Percentiles rank a stretch among this genome's conserved stretches.
phyloP scores from a whole-genome alignment of 2,797 vertebrate genomes.

The Sebastes vulpes region DNA sequence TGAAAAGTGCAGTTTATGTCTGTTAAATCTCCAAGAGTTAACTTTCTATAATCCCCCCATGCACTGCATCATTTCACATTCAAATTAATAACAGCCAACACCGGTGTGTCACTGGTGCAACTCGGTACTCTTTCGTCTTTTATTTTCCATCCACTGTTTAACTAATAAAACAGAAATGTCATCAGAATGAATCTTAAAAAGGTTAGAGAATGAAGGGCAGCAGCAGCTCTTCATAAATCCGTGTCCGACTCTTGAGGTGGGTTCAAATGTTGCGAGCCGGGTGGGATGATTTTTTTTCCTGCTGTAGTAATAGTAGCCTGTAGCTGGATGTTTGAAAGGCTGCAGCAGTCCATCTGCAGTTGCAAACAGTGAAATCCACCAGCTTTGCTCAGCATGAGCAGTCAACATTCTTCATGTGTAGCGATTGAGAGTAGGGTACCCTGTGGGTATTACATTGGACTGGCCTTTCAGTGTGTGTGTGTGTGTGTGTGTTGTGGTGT shows the following conservation, averaged over 20 bases:
- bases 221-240: slow-evolving; percentile 19
- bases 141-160: slow-evolving; percentile 9
- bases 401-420: slow-evolving; percentile 68
- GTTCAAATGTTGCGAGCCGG: slow-evolving; percentile 22
- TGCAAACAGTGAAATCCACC: slow-evolving; percentile 64
- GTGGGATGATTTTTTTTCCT: slow-evolving; percentile 8
- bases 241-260: neutral
- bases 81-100: neutral
- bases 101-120: neutral
- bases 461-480: slow-evolving; percentile 33
- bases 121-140: neutral
- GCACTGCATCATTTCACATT: slow-evolving; percentile 1
- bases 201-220: slow-evolving; percentile 1
- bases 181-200: slow-evolving; percentile 44
- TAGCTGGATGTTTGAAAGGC: slow-evolving; percentile 47
- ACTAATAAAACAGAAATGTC: slow-evolving; percentile 26
- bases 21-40: neutral
- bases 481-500: slow-evolving; percentile 36
- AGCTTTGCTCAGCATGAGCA: slow-evolving; percentile 71
- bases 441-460: slow-evolving; percentile 60
- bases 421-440: slow-evolving; percentile 48
- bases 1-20: neutral
- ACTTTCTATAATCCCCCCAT: neutral
- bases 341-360: slow-evolving; percentile 45
- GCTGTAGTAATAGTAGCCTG: slow-evolving; percentile 33